Conservation (phyloP, 2,888 invertebrate species). For the Onchidella celtica region DNA sequence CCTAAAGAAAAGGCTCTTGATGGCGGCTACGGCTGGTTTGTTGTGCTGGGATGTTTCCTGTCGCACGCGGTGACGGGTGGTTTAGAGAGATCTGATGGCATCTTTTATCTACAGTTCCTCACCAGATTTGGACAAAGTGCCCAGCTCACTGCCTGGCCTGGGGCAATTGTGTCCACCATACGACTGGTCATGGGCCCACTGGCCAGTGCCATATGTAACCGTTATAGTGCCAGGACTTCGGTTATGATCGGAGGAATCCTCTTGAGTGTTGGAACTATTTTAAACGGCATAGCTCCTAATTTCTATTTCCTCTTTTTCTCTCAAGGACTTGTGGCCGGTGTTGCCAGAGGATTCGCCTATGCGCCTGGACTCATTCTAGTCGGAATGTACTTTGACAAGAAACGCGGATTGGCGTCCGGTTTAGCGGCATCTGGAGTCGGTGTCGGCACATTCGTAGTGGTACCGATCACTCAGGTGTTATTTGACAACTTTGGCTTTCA, state of each 20-base stretch:
- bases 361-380: slow-evolving; percentile 65
- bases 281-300: slow-evolving; percentile 59
- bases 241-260: slow-evolving; percentile 59
- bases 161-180: slow-evolving; percentile 60
- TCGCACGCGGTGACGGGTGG: slow-evolving; percentile 66
- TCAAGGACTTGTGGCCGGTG: slow-evolving; percentile 63
- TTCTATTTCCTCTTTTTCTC: slow-evolving; percentile 60
- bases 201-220: slow-evolving; percentile 61
- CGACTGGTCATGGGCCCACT: slow-evolving; percentile 59
- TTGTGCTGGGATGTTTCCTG: slow-evolving; percentile 63
- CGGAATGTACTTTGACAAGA: slow-evolving; percentile 67
- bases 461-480: slow-evolving; percentile 60
- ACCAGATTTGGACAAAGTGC: slow-evolving; percentile 62
- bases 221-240: slow-evolving; percentile 61
- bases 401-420: slow-evolving; percentile 66
- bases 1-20: slow-evolving; percentile 2
- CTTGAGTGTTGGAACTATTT: slow-evolving; percentile 54
- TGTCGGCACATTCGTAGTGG: slow-evolving; percentile 65
- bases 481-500: slow-evolving; percentile 62
- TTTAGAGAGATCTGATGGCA: slow-evolving; percentile 66
- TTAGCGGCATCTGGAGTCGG: slow-evolving; percentile 67
- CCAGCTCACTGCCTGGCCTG: slow-evolving; percentile 68
- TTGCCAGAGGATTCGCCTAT: slow-evolving; percentile 65
- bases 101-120: slow-evolving; percentile 64
- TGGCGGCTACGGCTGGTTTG: slow-evolving; percentile 71